Percentiles rank a stretch among this genome's conserved stretches.
These are phyloP conservation scores for Gadus macrocephalus DNA, from an alignment of 2,113 vertebrate genomes.

Conservation along the genomic window DNA sequence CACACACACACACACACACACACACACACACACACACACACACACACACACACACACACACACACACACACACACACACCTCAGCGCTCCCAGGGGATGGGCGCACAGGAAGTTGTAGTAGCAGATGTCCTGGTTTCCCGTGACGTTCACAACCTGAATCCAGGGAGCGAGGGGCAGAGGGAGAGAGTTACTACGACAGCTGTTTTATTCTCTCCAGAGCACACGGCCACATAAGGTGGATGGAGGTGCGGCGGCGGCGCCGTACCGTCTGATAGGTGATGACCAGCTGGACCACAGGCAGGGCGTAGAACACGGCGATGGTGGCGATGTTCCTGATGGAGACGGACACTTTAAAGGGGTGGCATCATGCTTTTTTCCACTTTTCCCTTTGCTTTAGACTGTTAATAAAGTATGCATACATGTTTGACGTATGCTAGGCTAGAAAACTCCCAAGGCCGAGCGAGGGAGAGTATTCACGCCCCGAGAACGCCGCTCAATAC, in stretches of 20 bases:
- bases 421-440: no score
- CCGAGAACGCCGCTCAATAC: no score
- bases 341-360: neutral
- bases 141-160: slow-evolving; percentile 89
- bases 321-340: slow-evolving; percentile 90
- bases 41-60: slow-evolving; percentile 70
- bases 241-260: neutral
- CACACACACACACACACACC: slow-evolving; percentile 74
- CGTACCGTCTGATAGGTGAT: slow-evolving; percentile 96
- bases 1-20: slow-evolving; percentile 70
- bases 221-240: no score
- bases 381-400: no score
- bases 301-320: slow-evolving; percentile 92
- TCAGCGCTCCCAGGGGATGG: slow-evolving; percentile 89
- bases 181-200: neutral
- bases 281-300: slow-evolving; percentile 93
- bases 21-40: slow-evolving; percentile 70
- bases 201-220: no score
- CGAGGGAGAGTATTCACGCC: no score
- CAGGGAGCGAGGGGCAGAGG: neutral
- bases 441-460: no score
- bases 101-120: slow-evolving; percentile 98
- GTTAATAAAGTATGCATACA: no score
- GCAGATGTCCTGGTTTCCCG: slow-evolving; percentile 98
- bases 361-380: no score